Conservation (phyloP, 2,113 vertebrate species). For the Turnix velox region DNA sequence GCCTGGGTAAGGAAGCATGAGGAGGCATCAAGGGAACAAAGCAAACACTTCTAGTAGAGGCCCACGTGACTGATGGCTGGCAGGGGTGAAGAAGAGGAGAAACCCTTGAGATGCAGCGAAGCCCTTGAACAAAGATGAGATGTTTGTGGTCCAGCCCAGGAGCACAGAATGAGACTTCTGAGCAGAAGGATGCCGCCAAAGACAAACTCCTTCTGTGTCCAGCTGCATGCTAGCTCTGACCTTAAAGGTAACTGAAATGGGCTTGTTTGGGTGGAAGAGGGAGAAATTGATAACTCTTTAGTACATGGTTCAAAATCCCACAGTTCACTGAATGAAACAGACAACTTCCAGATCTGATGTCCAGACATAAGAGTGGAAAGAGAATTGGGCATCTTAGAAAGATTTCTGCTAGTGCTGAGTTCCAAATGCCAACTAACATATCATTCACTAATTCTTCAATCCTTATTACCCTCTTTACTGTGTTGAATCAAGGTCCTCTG, state of each 20-base stretch:
- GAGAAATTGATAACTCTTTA: background rate
- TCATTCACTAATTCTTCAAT: background rate
- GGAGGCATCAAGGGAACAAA: background rate
- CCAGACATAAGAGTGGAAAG: background rate
- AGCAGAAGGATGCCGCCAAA: background rate
- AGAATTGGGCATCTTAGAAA: background rate
- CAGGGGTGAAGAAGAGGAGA: fast-evolving
- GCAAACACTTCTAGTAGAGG: background rate
- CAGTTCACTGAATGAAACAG: background rate
- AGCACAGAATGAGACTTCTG: background rate
- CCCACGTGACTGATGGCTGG: background rate
- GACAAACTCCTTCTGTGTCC: background rate
- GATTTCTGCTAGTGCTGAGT: background rate
- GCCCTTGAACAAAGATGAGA: background rate
- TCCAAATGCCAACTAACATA: background rate
- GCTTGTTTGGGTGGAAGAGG: background rate
- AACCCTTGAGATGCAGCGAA: background rate
- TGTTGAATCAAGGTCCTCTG: background rate
- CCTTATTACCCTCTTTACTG: background rate
- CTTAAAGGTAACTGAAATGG: background rate
- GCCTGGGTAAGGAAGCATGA: background rate
- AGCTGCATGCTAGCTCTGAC: background rate
- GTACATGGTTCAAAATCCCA: background rate
- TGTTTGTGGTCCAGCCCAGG: background rate
- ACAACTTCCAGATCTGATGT: background rate